Evolutionary conservation across 1,140 invertebrate species (phyloP).

Genomic region (Zaprionus kolodkinae): DNA sequence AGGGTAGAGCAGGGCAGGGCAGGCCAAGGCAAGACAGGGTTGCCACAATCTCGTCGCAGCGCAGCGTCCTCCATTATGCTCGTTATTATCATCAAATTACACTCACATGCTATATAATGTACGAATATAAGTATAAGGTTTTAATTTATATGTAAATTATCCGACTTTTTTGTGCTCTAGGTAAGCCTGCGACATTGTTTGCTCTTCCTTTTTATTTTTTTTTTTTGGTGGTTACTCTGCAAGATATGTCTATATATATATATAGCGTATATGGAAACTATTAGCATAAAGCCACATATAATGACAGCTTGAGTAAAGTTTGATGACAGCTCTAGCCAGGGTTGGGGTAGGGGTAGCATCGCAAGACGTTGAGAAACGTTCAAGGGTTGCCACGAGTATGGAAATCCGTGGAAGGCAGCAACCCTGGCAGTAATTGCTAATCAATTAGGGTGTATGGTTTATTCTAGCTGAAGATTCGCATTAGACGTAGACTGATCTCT

Average conservation of each 20-base stretch:
- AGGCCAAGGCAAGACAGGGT: conserved; percentile 42
- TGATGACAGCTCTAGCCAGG: conserved; percentile 60
- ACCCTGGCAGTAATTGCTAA: neutral
- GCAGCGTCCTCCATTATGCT: conserved; percentile 14
- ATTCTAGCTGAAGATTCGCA: neutral
- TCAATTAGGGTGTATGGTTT: neutral
- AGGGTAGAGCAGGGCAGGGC: too few relatives aligned
- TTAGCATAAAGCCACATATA: conserved; percentile 74
- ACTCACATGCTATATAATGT: conserved; percentile 15
- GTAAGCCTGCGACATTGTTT: conserved; percentile 27
- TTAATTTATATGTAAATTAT: conserved; percentile 82
- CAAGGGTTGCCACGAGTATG: neutral
- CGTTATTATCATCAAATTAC: conserved; percentile 29
- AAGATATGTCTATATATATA: conserved; percentile 19
- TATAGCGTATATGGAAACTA: conserved; percentile 50
- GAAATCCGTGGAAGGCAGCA: neutral
- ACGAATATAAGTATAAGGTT: conserved; percentile 49
- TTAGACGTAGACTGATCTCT: too few relatives aligned
- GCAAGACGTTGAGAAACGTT: neutral
- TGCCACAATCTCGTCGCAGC: conserved; percentile 2
- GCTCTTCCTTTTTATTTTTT: conserved; percentile 12
- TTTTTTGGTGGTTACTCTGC: neutral
- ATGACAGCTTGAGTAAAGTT: conserved; percentile 71
- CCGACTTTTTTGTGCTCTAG: conserved; percentile 22
- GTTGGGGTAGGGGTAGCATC: conserved; percentile 4